Percentiles rank a stretch among this genome's conserved stretches.
Conservation (phyloP, 2,113 vertebrate species). For the Saccopteryx leptura region DNA sequence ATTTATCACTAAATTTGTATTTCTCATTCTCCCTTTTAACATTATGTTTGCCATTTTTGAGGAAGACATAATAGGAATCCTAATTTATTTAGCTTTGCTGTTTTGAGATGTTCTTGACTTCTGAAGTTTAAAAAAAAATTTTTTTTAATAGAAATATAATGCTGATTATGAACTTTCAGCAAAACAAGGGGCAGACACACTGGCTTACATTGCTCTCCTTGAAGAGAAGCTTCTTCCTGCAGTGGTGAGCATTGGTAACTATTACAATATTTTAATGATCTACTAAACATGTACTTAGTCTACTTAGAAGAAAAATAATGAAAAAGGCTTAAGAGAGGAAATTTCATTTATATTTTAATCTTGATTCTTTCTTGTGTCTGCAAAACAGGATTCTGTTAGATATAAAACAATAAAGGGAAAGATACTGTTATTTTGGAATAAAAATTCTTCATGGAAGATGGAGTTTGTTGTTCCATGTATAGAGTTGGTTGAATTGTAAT, state of each 20-base stretch:
- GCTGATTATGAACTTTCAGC: conserved; percentile 97
- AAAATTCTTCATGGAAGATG: conserved; percentile 3
- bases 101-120: conserved; percentile 41
- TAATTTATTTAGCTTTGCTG: background rate
- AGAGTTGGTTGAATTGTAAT: background rate
- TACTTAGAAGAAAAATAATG: conserved; percentile 2
- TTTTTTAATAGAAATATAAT: conserved; percentile 93
- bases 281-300: background rate
- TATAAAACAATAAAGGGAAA: conserved; percentile 11
- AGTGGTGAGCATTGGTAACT: conserved; percentile 89
- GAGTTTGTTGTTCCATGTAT: conserved; percentile 11
- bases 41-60: conserved; percentile 29
- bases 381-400: background rate
- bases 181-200: conserved; percentile 97
- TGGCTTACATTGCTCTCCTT: conserved; percentile 97
- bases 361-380: conserved; percentile 9
- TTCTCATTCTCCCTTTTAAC: background rate
- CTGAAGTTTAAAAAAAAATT: background rate
- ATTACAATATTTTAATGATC: background rate
- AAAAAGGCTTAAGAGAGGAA: background rate
- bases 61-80: conserved; percentile 2
- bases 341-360: conserved; percentile 8
- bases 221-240: conserved; percentile 97
- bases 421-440: conserved; percentile 46
- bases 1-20: conserved; percentile 33